A percentile compares a stretch with the other conserved stretches of the same genome.
Conservation (phyloP, 2,113 vertebrate genomes). For the Nothoprocta perdicaria region DNA sequence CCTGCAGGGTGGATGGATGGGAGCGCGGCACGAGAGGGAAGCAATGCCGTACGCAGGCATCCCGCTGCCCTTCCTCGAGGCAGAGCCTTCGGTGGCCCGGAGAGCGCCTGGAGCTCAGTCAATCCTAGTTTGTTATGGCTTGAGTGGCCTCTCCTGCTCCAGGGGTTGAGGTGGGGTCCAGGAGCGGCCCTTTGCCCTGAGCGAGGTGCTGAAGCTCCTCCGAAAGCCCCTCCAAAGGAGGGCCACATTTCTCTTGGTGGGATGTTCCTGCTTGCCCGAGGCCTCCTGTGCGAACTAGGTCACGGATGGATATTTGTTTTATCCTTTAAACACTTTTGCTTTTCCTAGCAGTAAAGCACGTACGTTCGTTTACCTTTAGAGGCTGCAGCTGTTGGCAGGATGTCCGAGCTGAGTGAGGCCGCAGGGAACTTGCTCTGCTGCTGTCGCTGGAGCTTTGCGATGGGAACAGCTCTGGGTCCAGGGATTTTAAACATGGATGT, state of each 20-base stretch:
- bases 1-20: not conserved
- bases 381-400: not conserved
- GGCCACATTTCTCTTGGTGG: not conserved
- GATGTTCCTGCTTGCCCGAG: not conserved
- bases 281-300: not conserved
- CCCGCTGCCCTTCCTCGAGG: not conserved
- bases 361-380: not conserved
- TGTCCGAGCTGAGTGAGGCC: not conserved
- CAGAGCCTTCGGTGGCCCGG: not conserved
- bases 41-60: not conserved
- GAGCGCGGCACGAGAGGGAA: not conserved
- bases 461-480: not conserved
- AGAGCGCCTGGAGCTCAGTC: too few species aligned
- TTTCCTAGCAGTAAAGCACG: not conserved
- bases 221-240: not conserved
- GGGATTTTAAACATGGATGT: not conserved
- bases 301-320: not conserved
- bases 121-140: constrained; percentile 19
- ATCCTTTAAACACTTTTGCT: not conserved
- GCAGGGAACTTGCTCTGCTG: not conserved
- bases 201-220: not conserved
- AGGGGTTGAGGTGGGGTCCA: not conserved
- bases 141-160: not conserved
- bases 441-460: not conserved
- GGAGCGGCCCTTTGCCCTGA: not conserved